Conservation (phyloP, 1,140 invertebrate genomes). For the Drosophila elegans region DNA sequence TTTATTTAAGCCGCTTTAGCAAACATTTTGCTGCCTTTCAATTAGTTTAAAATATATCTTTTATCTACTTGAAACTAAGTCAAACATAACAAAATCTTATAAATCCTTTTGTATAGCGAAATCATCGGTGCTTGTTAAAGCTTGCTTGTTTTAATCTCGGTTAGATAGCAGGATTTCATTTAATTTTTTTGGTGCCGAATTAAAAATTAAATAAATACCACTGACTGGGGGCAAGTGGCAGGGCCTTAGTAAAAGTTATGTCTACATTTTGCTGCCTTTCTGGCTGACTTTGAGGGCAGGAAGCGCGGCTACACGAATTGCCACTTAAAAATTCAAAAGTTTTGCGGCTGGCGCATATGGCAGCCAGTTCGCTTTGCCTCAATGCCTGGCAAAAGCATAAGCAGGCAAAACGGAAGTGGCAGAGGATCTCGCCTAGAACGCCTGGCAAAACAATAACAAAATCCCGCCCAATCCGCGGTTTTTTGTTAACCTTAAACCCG, state of each 20-base stretch:
- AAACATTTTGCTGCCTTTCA: no score
- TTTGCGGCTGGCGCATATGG: conserved; percentile 77
- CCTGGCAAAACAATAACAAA: conserved; percentile 68
- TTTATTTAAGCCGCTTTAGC: no score
- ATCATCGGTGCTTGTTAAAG: no score
- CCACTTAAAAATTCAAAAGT: conserved; percentile 84
- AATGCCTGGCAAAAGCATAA: conserved; percentile 45
- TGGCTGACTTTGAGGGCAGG: conserved; percentile 43
- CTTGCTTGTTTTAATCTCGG: no score
- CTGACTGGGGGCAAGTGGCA: conserved; percentile 19
- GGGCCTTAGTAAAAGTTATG: conserved; percentile 22
- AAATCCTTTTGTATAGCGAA: no score
- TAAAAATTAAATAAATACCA: conserved; percentile 59
- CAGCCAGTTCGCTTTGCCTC: conserved; percentile 21
- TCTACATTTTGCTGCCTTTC: conserved; percentile 16
- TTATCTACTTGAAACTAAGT: no score
- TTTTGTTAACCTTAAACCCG: conserved; percentile 72
- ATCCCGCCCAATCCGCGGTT: conserved; percentile 53
- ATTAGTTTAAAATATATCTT: no score
- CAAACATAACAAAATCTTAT: no score
- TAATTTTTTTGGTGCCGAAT: conserved; percentile 12
- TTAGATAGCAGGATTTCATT: conserved; percentile 2
- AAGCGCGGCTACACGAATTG: conserved; percentile 75
- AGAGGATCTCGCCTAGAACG: conserved; percentile 13
- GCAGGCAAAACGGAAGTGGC: conserved; percentile 36